These are phyloP conservation scores for Drosophila maculinotata DNA, from an alignment of 2,888 invertebrate species.

Conservation along the genomic window DNA sequence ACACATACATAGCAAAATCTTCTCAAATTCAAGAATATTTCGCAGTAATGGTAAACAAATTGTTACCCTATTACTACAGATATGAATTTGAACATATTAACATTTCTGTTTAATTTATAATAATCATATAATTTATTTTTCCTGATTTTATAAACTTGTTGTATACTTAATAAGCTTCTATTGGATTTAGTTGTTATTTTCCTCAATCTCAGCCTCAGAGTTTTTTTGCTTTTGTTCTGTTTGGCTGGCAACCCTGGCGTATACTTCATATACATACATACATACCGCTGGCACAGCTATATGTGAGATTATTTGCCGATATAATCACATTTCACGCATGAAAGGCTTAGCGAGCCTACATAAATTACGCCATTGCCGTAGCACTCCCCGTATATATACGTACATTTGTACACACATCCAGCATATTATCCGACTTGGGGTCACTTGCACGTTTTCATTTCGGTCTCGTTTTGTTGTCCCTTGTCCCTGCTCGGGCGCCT, in stretches of 20 bases:
- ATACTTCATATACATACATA: constrained; percentile 10
- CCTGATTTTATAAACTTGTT: no score
- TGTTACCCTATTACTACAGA: no score
- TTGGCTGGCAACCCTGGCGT: constrained; percentile 35
- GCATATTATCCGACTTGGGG: constrained; percentile 45
- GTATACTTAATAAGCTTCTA: no score
- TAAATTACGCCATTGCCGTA: constrained; percentile 69
- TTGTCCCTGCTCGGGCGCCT: constrained; percentile 11
- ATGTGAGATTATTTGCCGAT: constrained; percentile 46
- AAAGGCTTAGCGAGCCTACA: constrained; percentile 70
- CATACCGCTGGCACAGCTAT: constrained; percentile 1
- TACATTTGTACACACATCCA: background rate
- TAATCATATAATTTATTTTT: no score
- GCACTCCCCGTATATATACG: constrained; percentile 2
- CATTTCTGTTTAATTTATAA: no score
- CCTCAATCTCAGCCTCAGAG: background rate
- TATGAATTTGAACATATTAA: no score
- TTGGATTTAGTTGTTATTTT: background rate
- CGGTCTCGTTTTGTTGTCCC: constrained; percentile 17
- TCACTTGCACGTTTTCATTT: constrained; percentile 67
- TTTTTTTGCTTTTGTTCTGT: no score
- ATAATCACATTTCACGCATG: constrained; percentile 76
- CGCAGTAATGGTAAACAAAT: no score
- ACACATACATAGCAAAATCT: no score
- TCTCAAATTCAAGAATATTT: no score